Evolutionary conservation across 1,140 invertebrate genomes (phyloP), one percentile per base, ranked within the genome.

Genomic region (Penaeus vannamei): DNA sequence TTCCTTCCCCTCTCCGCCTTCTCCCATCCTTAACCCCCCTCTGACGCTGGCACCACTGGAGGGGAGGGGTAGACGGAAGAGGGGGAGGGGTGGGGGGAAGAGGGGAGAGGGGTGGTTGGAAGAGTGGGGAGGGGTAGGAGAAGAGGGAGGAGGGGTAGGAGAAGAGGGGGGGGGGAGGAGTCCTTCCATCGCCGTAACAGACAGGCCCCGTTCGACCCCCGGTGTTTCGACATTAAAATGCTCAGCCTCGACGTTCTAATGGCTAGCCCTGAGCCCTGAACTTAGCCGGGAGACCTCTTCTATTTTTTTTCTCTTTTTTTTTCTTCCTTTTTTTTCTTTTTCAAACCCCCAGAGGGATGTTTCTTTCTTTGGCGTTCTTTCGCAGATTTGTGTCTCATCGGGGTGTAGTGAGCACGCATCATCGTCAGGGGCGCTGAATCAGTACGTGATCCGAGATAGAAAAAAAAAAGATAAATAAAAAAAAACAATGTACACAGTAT

Each of bases 141-240:
- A 23, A 81, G 29, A 7, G 79, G 53, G 53, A 26, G 26, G 72
- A 26, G 85, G 76, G 32, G 23, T 23, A 42, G 29, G 61, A 76
- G 85, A 23, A 81, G 29, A 7, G 79, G 53, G 53, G 19, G 62
- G 53, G 12, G 14, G 76, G 36, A 77, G 85, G 85, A 22, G 29
- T 36, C 76, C 59, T 62, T 22, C 82, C 82, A 29, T 62, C 29
- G 61, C 59, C 53, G 85, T 87, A 87, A 87, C 77, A 87, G 86
- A 87, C 86, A 87, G 79, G 79, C 77, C 36, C 42, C 17, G 76
- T 36, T 23, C 19, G 79, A 87, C 79, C 86, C 86, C 86, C 77
- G 62, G 42, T 19, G 86, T 61, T 82, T 79, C 62, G 64, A 87
- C 86, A 87, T 87, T 87, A 87, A 86, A 80, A 81, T 82, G 61